These are phyloP conservation scores for Pseudorectes ferrugineus DNA, from an alignment of 2,113 vertebrate genomes.

Conservation along the genomic window DNA sequence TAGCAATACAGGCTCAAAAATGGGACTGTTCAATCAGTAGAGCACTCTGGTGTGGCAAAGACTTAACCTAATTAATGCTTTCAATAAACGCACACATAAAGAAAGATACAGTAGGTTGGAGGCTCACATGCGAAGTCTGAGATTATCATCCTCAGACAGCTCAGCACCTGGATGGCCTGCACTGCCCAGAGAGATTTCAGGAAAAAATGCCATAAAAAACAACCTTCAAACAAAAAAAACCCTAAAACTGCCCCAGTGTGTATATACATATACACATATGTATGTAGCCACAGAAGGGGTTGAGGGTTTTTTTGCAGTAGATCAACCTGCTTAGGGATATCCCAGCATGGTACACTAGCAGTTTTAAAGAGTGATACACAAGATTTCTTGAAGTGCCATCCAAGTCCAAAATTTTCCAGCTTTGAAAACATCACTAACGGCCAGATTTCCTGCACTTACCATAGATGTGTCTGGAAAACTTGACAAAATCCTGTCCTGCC, in stretches of 20 bases:
- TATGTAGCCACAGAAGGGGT: rapidly evolving
- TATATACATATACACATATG: neutral
- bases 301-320: neutral
- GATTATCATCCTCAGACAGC: neutral
- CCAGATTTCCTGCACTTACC: neutral
- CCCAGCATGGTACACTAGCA: neutral
- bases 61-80: neutral
- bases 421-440: neutral
- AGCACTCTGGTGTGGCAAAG: neutral
- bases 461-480: neutral
- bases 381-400: neutral
- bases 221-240: neutral
- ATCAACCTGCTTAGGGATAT: neutral
- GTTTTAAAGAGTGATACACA: neutral
- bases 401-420: neutral
- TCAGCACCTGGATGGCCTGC: neutral
- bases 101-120: neutral
- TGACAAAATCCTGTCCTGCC: neutral
- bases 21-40: neutral
- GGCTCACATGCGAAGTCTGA: neutral
- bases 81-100: neutral
- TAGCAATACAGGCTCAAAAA: neutral
- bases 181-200: neutral
- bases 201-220: neutral
- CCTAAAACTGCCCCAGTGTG: neutral